Base-by-base conservation (phyloP, 2,797 vertebrate genomes). In the Podargus strigoides region DNA sequence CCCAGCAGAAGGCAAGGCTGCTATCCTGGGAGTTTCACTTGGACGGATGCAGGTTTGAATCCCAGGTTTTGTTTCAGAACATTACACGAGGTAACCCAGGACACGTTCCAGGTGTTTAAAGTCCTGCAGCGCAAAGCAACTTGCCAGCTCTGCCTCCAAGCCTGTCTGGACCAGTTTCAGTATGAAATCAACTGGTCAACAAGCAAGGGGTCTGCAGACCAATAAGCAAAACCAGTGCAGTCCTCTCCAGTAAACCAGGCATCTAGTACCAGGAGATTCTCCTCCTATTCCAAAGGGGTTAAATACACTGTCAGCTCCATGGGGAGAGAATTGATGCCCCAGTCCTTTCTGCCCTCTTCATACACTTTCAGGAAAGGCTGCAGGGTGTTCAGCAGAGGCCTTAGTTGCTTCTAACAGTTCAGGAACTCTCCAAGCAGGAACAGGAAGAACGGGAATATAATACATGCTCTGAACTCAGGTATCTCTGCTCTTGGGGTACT, bases 11-110 rank as follows among this genome's bases (percentile, higher is more conserved):
- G 36, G 39, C 36, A 85, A 69, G 79, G 62, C 34, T 92, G 60
- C 73, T 77, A 17, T 77, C 68, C 68, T 74, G 77, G 80, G 77
- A 93, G 49, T 76, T 94, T 93, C 77, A 52, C 37, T 88, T 94
- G 93, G 94, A 95, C 59, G 77, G 95, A 94, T 76, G 41, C 62
- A 73, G 77, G 52, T 86, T 63, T 90, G 50, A 93, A 82, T 75
- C 80, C 93, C 59, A 79, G 50, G 55, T 87, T 93, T 83, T 92
- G n/a, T 82, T 83, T 87, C 64, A 63, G 75, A 83, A 37, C 0
- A 0, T 68, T 87, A 85, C 14, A 78, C 34, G 70, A 66, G 46
- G 53, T 85, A 75, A 27, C 91, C 49, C 41, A 68, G 79, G 46
- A 72, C 49, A 44, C 2, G 6, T 41, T 92, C 21, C 73, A 83